Conservation (phyloP, 2,888 invertebrate species). For the Ceramica pisi region DNA sequence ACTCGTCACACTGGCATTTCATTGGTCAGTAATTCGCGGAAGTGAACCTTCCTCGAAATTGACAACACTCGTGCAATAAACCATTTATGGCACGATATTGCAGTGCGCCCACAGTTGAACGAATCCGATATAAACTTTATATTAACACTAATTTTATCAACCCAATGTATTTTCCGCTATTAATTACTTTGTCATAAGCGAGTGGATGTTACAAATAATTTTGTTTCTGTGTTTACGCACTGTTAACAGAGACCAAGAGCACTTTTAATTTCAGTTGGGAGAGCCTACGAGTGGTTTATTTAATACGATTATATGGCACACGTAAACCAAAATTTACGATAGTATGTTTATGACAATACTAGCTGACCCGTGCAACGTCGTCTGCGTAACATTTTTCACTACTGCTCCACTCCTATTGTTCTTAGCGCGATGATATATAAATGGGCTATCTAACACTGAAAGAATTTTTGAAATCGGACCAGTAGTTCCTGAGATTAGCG, state of each 20-base stretch:
- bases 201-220: conserved; percentile 27
- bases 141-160: conserved; percentile 74
- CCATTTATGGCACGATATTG: conserved; percentile 75
- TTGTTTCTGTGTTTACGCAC: conserved; percentile 19
- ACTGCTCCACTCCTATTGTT: too few relatives aligned
- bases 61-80: conserved; percentile 84
- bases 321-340: neutral
- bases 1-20: conserved; percentile 78
- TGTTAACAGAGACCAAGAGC: conserved; percentile 3
- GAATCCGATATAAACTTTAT: conserved; percentile 71
- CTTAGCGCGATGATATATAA: too few relatives aligned
- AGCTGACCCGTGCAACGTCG: too few relatives aligned
- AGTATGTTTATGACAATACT: neutral
- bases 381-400: too few relatives aligned
- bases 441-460: too few relatives aligned
- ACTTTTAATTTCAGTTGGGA: neutral
- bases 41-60: conserved; percentile 82
- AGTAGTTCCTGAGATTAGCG: too few relatives aligned
- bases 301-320: neutral
- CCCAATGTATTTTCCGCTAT: conserved; percentile 64
- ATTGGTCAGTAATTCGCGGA: conserved; percentile 84
- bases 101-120: conserved; percentile 71
- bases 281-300: neutral
- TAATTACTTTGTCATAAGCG: conserved; percentile 45
- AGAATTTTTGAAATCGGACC: too few relatives aligned